Evolutionary conservation across 1,140 invertebrate species (phyloP).

Genomic region (Aleiodes sp.): DNA sequence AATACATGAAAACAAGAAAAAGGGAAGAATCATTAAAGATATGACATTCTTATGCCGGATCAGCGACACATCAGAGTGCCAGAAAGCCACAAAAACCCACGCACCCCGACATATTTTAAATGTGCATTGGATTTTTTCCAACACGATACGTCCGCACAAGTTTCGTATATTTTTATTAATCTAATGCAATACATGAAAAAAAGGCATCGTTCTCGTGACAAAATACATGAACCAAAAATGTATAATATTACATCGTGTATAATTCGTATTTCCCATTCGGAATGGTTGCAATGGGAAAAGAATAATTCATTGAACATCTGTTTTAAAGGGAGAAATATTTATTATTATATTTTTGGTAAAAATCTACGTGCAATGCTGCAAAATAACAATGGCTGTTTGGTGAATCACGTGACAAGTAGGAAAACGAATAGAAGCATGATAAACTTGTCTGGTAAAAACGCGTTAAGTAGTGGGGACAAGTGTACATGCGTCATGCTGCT

Average conservation of each 20-base stretch:
- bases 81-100: background rate
- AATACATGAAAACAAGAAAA: background rate
- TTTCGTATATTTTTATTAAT: no score
- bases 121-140: background rate
- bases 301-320: no score
- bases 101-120: background rate
- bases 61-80: no score
- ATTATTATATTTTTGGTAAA: background rate
- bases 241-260: no score
- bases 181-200: background rate
- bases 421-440: background rate
- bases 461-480: background rate
- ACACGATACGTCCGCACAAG: no score
- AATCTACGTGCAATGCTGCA: conserved; percentile 47
- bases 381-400: conserved; percentile 51
- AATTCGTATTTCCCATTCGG: no score
- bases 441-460: background rate
- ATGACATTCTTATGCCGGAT: no score
- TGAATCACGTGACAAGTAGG: conserved; percentile 42
- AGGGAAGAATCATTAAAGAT: no score
- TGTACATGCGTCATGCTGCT: background rate
- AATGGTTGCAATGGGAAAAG: no score
- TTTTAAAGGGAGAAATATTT: background rate
- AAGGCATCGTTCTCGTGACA: no score
- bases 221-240: no score